Percentiles rank a stretch among this genome's conserved stretches.
phyloP scores from a whole-genome alignment of 53 echinoderm and acorn worm species.

The Actinopyga echinites region DNA sequence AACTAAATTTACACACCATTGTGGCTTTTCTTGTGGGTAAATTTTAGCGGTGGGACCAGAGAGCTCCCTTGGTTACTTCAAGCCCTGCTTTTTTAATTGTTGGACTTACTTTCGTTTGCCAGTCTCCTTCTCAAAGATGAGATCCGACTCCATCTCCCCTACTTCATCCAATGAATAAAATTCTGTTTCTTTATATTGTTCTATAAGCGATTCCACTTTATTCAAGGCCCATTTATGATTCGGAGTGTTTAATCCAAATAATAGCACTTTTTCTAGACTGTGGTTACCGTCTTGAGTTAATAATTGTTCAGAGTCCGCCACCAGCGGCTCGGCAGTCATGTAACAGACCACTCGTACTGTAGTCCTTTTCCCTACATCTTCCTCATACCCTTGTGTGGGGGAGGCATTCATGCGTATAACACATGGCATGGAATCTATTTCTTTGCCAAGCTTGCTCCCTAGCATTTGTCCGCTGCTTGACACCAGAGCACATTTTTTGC shows the following conservation, averaged over 20 bases:
- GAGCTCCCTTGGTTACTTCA: too few relatives aligned
- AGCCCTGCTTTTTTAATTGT: too few relatives aligned
- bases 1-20: too few relatives aligned
- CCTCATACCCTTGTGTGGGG: slow-evolving; percentile 70
- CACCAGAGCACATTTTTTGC: slow-evolving; percentile 79
- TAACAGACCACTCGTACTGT: slow-evolving; percentile 83
- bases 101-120: slow-evolving; percentile 84
- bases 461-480: slow-evolving; percentile 84
- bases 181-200: slow-evolving; percentile 61
- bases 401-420: slow-evolving; percentile 92
- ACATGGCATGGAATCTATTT: slow-evolving; percentile 79
- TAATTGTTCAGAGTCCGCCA: slow-evolving; percentile 51
- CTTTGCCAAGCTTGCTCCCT: slow-evolving; percentile 61
- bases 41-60: too few relatives aligned
- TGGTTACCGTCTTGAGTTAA: slow-evolving; percentile 40
- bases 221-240: slow-evolving; percentile 70
- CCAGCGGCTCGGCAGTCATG: slow-evolving; percentile 72
- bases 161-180: slow-evolving; percentile 75
- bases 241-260: slow-evolving; percentile 78
- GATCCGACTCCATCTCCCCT: slow-evolving; percentile 79
- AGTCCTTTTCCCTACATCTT: slow-evolving; percentile 80
- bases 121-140: slow-evolving; percentile 90
- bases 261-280: slow-evolving; percentile 65
- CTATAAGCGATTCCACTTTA: slow-evolving; percentile 62
- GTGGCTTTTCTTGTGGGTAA: too few relatives aligned